These are phyloP conservation scores for Aphelenchoides besseyi DNA, from an alignment of 1,140 invertebrate genomes.

Conservation along the genomic window DNA sequence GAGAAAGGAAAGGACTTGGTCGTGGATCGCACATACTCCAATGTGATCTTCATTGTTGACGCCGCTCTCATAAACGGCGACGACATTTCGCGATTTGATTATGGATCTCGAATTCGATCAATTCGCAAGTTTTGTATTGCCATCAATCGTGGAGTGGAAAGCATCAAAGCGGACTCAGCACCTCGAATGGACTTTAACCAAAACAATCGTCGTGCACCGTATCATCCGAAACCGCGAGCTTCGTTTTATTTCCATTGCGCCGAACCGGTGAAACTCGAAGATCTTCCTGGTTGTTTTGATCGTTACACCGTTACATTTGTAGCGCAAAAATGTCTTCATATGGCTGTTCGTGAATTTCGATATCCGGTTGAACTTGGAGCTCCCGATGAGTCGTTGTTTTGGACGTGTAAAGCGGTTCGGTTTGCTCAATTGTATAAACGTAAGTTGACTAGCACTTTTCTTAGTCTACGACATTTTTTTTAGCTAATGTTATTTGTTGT, in stretches of 20 bases:
- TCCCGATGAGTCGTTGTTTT: not conserved
- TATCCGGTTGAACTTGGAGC: not conserved
- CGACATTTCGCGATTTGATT: slow-evolving; percentile 3
- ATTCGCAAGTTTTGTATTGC: slow-evolving; percentile 16
- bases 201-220: not conserved
- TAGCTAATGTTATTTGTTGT: not conserved
- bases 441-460: not conserved
- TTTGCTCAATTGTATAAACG: not conserved
- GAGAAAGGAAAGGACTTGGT: not conserved
- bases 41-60: slow-evolving; percentile 19
- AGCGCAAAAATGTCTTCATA: not conserved
- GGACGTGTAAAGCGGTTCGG: not conserved
- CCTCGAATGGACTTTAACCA: not conserved
- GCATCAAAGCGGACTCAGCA: not conserved
- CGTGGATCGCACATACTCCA: not conserved
- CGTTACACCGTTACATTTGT: not conserved
- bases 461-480: not conserved
- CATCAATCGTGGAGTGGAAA: slow-evolving; percentile 14
- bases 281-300: not conserved
- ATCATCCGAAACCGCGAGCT: not conserved
- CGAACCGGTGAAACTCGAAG: not conserved
- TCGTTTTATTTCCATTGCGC: not conserved
- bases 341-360: not conserved
- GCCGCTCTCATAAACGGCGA: slow-evolving; percentile 22
- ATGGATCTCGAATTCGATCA: not conserved